phyloP scores from a whole-genome alignment of 2,888 invertebrate genomes.

The Tethea ocularis region DNA sequence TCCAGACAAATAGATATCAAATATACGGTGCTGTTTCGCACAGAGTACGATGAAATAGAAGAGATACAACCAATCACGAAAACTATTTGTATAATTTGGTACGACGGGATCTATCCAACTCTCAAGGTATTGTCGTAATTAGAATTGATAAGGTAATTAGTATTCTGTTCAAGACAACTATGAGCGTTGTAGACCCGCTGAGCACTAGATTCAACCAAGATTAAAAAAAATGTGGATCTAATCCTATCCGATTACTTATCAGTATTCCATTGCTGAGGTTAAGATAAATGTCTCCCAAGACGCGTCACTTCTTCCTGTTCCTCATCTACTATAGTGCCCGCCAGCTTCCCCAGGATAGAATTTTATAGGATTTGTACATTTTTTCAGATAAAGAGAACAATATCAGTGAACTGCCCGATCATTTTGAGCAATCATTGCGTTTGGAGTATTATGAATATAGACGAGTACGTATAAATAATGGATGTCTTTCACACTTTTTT shows the following conservation, averaged over 20 bases:
- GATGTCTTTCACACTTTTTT: too few species aligned
- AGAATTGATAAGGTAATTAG: background rate
- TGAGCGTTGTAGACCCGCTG: too few species aligned
- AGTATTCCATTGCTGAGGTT: too few species aligned
- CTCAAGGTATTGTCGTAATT: constrained; percentile 52
- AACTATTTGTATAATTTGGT: constrained; percentile 70
- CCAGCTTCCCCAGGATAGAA: too few species aligned
- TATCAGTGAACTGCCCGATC: constrained; percentile 69
- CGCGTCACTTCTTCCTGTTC: too few species aligned
- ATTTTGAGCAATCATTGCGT: constrained; percentile 75
- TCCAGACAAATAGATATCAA: constrained; percentile 63
- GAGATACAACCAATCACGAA: constrained; percentile 69
- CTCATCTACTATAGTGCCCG: too few species aligned
- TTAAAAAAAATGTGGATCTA: too few species aligned
- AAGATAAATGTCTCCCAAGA: too few species aligned
- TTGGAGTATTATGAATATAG: constrained; percentile 74
- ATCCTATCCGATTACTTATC: too few species aligned
- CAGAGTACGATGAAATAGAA: constrained; percentile 63
- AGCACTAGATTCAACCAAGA: too few species aligned
- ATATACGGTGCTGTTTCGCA: constrained; percentile 67
- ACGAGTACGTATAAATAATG: constrained; percentile 61
- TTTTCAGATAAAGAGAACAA: constrained; percentile 71
- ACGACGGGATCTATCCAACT: constrained; percentile 76
- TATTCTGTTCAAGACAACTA: too few species aligned
- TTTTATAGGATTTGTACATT: background rate